Evolutionary conservation across 2,888 invertebrate genomes (phyloP), one percentile per base, ranked within the genome.

Genomic region (Clepsis dumicolana): DNA sequence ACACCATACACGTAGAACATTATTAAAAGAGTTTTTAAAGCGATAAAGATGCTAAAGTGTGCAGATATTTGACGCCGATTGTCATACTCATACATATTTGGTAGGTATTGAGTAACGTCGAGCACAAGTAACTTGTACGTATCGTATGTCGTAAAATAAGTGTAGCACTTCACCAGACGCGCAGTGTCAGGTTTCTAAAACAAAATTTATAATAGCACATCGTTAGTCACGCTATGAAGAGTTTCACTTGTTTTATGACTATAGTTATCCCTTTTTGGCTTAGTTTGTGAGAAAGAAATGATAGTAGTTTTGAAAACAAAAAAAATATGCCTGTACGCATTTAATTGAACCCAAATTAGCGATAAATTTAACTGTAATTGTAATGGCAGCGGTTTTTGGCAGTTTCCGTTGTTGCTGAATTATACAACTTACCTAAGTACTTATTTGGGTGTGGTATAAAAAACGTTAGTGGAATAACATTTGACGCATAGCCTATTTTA

Each of bases 361-460:
- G 78, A 77, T 73, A 60, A 64, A 70, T 72, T 72, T 72, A 73
- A 75, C 73, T 71, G 72, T 71, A 65, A 60, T 32, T 71, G 65
- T 74, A 44, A 44, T 74, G 77, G 75, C 77, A 76, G 77, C 74
- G 72, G 60, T 62, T 54, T 59, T 24, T 52, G 63, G 70, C 44
- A 62, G 59, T 61, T 21, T 12, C n/a, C 16, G 18, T 38, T 44
- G 50, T 54, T 14, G 53, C 12, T 29, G 56, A 61, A 76, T 77
- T 63, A 75, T 76, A 76, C 72, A 80, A 71, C 74, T 79, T 76
- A 81, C n/a, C n/a, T n/a, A n/a, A n/a, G n/a, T n/a, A n/a, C 80
- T 79, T 76, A 75, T 73, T 73, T 73, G 75, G 71, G 78, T 71
- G 59, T 52, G 1, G 44, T 60, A 21, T 50, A 24, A 12, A 1